Evolutionary conservation across 1,140 invertebrate species (phyloP), one percentile per base, ranked within the genome.

Genomic region (Carposina sasakii): DNA sequence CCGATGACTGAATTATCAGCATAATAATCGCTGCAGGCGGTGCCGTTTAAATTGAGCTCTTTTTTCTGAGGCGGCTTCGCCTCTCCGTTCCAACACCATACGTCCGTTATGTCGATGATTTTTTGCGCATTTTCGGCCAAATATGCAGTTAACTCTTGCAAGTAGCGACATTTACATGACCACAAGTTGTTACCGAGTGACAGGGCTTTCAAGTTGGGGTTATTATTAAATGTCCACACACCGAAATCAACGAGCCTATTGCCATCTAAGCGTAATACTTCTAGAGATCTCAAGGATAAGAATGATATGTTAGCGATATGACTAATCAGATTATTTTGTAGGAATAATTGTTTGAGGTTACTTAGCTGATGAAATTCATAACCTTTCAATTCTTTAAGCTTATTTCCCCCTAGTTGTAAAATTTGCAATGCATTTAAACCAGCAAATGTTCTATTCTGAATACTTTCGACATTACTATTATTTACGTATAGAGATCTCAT

Each of bases 391-490:
- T 91, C 89, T 39, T 86, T 89, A 23, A 98, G 87, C 40, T 89
- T 88, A 81, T 98, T 98, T 70, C 95, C 90, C 63, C 96, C 93
- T 31, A 98, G 86, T 75, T 97, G 94, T 1, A 98, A 85, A 33
- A 90, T 89, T 81, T 94, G 90, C 41, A 98, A 85, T 36, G 92
- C 89, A 60, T 91, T 91, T 37, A 97, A 82, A 8, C 95, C 94
- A 67, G 96, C 96, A 82, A 97, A 98, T 2, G 96, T 97, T 58
- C 94, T 90, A 74, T 98, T 97, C 72, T 95, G 93, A 60, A 98
- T 96, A 33, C 89, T 90, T 53, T 94, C 93, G 52, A 98, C 91
- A 21, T 90, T 89, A 65, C 93, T 96, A 52, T 89, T 90, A 78
- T 98, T 98, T 17, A 97, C 92, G 73, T 91, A 96, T 0, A 98